Conservation (phyloP, 2,888 invertebrate species). For the Phengaris alcon region DNA sequence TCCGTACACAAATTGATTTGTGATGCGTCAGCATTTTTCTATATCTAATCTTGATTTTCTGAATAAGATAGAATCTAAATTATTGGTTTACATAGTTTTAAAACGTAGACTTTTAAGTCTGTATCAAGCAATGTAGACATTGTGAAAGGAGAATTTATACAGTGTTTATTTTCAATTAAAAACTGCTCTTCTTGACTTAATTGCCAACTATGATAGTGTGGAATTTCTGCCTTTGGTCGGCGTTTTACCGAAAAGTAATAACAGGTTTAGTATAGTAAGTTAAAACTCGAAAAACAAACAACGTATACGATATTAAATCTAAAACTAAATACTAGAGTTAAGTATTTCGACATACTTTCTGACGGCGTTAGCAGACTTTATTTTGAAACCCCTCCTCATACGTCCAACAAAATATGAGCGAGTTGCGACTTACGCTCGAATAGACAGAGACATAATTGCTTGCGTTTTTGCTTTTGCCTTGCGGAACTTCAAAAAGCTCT, state of each 20-base stretch:
- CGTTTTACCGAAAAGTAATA: too few relatives aligned
- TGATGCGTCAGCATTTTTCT: conserved; percentile 3
- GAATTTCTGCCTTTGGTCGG: not conserved
- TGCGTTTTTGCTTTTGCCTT: not conserved
- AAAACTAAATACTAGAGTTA: not conserved
- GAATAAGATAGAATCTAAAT: not conserved
- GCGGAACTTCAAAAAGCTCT: conserved; percentile 15
- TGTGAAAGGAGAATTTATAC: not conserved
- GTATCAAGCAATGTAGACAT: too few relatives aligned
- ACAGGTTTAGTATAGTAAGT: not conserved
- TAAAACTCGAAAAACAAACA: not conserved
- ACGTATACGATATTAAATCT: too few relatives aligned
- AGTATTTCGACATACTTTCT: not conserved
- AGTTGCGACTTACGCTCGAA: conserved; percentile 4
- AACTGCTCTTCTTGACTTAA: not conserved
- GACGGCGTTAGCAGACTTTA: not conserved
- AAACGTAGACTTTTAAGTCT: too few relatives aligned
- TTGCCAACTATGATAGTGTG: not conserved
- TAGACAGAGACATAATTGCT: conserved; percentile 3
- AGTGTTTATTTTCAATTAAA: not conserved
- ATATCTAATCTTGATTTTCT: not conserved
- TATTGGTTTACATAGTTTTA: not conserved
- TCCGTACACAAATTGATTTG: not conserved
- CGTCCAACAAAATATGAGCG: conserved; percentile 6
- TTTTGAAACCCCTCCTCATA: not conserved